A percentile compares a stretch with the other conserved stretches of the same genome.
These are phyloP conservation scores for Nymphalis urticae DNA, from an alignment of 2,888 invertebrate species.

Conservation along the genomic window DNA sequence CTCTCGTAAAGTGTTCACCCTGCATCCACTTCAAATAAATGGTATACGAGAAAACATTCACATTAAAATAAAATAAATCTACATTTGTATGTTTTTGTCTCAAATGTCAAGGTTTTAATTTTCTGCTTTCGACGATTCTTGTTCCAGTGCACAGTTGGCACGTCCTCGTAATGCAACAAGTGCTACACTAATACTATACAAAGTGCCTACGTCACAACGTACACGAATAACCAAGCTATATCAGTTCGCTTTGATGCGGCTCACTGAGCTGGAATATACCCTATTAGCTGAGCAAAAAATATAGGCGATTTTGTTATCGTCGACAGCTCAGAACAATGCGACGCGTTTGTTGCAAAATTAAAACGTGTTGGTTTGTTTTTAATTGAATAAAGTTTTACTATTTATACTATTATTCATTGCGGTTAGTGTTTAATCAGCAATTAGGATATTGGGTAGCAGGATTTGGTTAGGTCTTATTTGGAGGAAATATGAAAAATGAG, in stretches of 20 bases:
- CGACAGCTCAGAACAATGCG: conserved; percentile 27
- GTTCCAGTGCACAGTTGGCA: conserved; percentile 19
- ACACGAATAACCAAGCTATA: conserved; percentile 38
- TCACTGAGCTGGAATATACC: conserved; percentile 43
- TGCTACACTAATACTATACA: conserved; percentile 18
- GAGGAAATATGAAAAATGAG: too few relatives aligned
- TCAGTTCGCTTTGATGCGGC: conserved; percentile 46
- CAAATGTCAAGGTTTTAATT: conserved; percentile 4
- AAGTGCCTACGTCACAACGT: conserved; percentile 33
- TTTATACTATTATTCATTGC: too few relatives aligned
- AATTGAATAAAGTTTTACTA: not conserved
- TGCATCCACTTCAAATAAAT: too few relatives aligned
- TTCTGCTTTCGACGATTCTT: not conserved
- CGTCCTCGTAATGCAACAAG: conserved; percentile 24
- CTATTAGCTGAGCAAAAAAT: conserved; percentile 40
- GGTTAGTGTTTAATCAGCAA: too few relatives aligned
- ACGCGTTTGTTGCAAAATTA: conserved; percentile 19
- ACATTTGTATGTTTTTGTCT: not conserved
- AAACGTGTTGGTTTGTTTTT: not conserved
- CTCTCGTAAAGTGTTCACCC: too few relatives aligned
- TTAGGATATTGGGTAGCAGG: too few relatives aligned
- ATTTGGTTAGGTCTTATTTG: too few relatives aligned
- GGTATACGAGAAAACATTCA: too few relatives aligned
- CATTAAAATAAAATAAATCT: too few relatives aligned
- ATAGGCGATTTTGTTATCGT: conserved; percentile 24